phyloP scores from a whole-genome alignment of 2,888 invertebrate genomes.

The Scaptomyza parva region DNA sequence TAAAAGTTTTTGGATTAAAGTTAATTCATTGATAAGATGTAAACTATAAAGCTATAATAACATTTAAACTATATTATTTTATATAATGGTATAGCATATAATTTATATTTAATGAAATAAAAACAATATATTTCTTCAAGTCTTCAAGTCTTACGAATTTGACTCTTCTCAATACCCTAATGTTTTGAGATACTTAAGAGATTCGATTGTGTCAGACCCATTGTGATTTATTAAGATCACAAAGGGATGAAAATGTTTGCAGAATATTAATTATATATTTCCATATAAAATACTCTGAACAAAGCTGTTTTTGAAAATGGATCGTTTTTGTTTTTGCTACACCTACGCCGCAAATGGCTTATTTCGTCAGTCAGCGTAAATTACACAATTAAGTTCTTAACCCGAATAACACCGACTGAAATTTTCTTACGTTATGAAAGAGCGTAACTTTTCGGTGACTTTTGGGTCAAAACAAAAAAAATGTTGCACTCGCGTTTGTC shows the following conservation, averaged over 20 bases:
- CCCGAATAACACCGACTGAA: conserved; percentile 48
- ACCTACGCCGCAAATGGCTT: background rate
- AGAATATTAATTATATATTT: no score
- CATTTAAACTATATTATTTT: background rate
- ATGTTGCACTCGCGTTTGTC: conserved; percentile 67
- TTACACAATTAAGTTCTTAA: conserved; percentile 67
- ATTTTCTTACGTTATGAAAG: conserved; percentile 44
- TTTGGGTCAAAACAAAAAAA: conserved; percentile 40
- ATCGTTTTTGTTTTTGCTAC: background rate
- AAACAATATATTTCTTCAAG: no score
- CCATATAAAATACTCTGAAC: background rate
- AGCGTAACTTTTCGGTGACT: conserved; percentile 66
- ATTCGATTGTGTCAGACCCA: background rate
- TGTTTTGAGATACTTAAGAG: no score
- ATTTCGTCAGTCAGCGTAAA: conserved; percentile 26
- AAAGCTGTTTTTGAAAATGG: background rate
- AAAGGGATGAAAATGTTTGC: background rate
- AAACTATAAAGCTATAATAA: background rate
- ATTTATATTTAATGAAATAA: no score
- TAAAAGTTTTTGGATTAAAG: background rate
- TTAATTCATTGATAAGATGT: background rate
- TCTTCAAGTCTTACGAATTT: no score
- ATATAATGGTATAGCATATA: no score
- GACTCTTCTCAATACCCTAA: no score
- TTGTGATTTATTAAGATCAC: background rate